These are phyloP conservation scores for Yponomeuta sedellus DNA, from an alignment of 2,888 invertebrate species.

Conservation along the genomic window DNA sequence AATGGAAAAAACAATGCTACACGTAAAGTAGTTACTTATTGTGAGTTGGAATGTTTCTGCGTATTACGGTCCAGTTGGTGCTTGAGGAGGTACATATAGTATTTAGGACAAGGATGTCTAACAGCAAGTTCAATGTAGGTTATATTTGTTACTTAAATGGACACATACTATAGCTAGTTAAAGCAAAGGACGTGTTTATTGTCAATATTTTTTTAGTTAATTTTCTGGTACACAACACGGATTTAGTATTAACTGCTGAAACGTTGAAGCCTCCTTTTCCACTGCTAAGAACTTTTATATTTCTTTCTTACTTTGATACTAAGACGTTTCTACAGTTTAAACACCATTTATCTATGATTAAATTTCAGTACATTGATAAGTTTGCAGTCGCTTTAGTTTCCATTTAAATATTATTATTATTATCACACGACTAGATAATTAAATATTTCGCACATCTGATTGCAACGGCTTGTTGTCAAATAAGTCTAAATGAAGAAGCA, in stretches of 20 bases:
- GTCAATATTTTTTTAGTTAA: constrained; percentile 45
- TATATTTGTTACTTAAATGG: constrained; percentile 1
- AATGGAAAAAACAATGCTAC: too few species aligned
- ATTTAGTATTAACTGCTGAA: neutral
- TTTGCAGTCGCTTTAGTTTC: too few species aligned
- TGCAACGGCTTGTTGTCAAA: too few species aligned
- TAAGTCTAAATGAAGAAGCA: too few species aligned
- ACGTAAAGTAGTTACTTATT: too few species aligned
- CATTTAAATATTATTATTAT: too few species aligned
- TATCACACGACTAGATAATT: too few species aligned
- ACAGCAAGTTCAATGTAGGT: neutral
- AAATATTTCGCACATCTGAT: too few species aligned
- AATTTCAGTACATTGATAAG: too few species aligned
- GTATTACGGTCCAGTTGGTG: neutral
- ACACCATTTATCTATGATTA: too few species aligned
- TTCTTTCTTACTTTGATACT: too few species aligned
- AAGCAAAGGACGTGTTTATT: constrained; percentile 74
- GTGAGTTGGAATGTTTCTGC: too few species aligned
- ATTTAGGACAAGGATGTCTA: neutral
- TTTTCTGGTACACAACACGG: constrained; percentile 1
- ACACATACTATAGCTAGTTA: constrained; percentile 54
- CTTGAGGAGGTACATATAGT: neutral
- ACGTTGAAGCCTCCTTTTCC: neutral
- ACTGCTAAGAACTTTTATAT: neutral
- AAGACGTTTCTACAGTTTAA: neutral